Base-by-base conservation (phyloP, 1,140 invertebrate genomes). In the Dolichoris vasculosae region DNA sequence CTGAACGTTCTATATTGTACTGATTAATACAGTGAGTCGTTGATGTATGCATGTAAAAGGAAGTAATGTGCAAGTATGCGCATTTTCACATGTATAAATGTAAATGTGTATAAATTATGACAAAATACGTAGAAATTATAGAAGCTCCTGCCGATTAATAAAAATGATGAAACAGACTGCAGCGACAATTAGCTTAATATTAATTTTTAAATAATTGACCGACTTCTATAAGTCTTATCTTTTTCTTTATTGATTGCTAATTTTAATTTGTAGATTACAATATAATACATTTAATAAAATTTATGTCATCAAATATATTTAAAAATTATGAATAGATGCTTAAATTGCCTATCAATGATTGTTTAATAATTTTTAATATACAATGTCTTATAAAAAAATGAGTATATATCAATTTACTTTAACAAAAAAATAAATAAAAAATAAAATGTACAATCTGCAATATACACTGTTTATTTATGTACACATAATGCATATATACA, bases 101-200 rank as follows among this genome's bases (percentile, higher is more conserved):
- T 84, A 86, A 80, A 81, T 86, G 71, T 81, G 76, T 84, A 82
- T 77, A 86, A 87, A 86, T 84, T 79, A 82, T 7, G 55, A 86
- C 73, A 40, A 81, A 86, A 84, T 80, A 79, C 67, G 69, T 87
- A 81, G 32, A 40, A 55, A 86, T 84, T 84, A 83, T 63, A 32
- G 32, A 87, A 82, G 82, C 83, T 88, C 86, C 87, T 90, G 89
- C 88, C 89, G 88, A 88, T 89, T 86, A 67, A 67, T 32, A 13
- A 67, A 75, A 43, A 83, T 63, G 6, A 67, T 87, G 78, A 86
- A 89, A 85, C 86, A 90, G 84, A 89, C 88, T 90, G 86, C 88
- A 87, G 88, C 86, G 88, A 90, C 88, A 88, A 88, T 89, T 89
- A 76, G 87, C 87, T 85, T 87, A 86, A 84, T 87, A 88, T 85